These are phyloP conservation scores for Struthidea cinerea DNA, from an alignment of 2,113 vertebrate species.

Conservation along the genomic window DNA sequence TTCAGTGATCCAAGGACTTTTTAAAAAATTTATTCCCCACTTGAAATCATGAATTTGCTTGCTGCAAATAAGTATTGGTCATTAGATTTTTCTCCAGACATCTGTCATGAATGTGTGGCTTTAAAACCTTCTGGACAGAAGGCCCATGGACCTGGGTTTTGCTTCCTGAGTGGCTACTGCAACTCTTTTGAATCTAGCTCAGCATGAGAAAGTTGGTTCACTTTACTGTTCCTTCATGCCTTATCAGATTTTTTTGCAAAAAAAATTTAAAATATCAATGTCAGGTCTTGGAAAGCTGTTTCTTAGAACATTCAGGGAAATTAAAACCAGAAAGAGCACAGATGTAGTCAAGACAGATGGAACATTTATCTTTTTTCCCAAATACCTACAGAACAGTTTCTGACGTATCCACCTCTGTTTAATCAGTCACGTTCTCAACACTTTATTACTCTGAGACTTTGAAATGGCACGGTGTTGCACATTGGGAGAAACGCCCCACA, in stretches of 20 bases:
- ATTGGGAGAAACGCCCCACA: background rate
- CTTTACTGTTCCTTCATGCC: background rate
- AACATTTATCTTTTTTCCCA: background rate
- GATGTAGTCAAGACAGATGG: background rate
- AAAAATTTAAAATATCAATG: background rate
- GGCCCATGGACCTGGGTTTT: background rate
- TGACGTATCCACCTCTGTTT: background rate
- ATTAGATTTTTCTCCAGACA: background rate
- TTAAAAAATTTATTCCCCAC: background rate
- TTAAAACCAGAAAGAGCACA: background rate
- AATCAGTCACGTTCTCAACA: background rate
- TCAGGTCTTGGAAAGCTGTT: background rate
- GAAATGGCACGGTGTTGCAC: background rate
- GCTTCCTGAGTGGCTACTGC: background rate
- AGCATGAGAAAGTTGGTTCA: background rate
- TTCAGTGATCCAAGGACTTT: background rate
- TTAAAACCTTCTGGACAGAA: background rate
- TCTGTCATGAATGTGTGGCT: background rate
- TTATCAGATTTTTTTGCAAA: background rate
- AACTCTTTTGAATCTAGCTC: background rate
- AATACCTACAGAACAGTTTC: background rate
- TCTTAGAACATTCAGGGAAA: background rate
- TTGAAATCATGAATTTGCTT: background rate
- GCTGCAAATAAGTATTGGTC: background rate
- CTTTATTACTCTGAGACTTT: background rate